Evolutionary conservation across 2,888 invertebrate species (phyloP), one percentile per base, ranked within the genome.

Genomic region (Tuberolachnus salignus): DNA sequence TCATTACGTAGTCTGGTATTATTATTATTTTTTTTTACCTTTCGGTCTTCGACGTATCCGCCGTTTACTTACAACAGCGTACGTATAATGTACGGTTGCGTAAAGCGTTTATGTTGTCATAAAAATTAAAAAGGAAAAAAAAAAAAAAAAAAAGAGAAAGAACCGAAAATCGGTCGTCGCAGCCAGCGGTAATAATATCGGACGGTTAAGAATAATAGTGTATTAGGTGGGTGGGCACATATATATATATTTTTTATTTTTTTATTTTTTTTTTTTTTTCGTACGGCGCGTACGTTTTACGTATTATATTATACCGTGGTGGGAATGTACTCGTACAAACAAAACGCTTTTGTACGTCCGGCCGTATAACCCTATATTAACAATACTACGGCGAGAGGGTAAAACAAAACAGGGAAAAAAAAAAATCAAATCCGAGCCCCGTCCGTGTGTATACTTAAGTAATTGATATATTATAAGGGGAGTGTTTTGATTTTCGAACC

Each of bases 31-130:
- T 51, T 49, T 49, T 61, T 9, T 61, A 26, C 74, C n/a, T 44
- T 44, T 66, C 74, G 23, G 63, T 74, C 74, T 73, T 63, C 51
- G 19, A 55, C 64, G 26, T 49, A 44, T 74, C 74, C 55, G 55
- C 74, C 16, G 64, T 74, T 74, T 49, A 66, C 44, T 14, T 34
- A 57, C 75, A 42, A 53, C n/a, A 42, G 6, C 16, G 16, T 16
- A n/a, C 26, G 6, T 26, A 26, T 69, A 61, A 57, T 67, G 46
- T 67, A 19, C 13, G 75, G 66, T 75, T 72, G 61, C 61, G 55
- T 67, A 75, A 75, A 75, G 6, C 75, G 66, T 75, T 67, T 78
- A 69, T 78, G 78, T 78, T 78, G 78, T 69, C 78, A 55, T 78
- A 42, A 59, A 67, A 78, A 67, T 59, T 59, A 14, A 59, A 61